Evolutionary conservation across 1,140 invertebrate genomes (phyloP).

Genomic region (Atta cephalotes): DNA sequence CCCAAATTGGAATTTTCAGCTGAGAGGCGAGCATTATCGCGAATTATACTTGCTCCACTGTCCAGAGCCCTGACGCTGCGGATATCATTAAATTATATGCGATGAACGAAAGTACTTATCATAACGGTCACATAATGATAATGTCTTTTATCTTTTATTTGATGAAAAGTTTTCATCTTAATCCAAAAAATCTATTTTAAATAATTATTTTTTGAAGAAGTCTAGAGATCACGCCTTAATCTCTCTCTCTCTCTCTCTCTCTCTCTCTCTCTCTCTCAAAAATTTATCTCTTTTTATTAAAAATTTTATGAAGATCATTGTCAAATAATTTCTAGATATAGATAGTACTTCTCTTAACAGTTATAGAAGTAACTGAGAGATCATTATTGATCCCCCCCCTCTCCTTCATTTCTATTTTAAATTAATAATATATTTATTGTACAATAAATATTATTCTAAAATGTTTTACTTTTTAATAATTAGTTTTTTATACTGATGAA

Average conservation of each 20-base stretch:
- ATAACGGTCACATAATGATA: background rate
- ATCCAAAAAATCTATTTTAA: background rate
- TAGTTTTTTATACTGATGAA: no score
- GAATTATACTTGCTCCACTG: constrained; percentile 48
- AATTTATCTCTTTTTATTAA: background rate
- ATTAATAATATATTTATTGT: no score
- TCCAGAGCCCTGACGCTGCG: background rate
- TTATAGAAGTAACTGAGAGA: no score
- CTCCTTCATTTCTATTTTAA: no score
- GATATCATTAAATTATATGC: constrained; percentile 40
- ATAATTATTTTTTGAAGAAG: background rate
- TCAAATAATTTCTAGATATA: background rate
- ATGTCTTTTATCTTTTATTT: background rate
- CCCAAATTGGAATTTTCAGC: constrained; percentile 55
- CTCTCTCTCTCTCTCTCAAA: background rate
- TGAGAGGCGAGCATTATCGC: constrained; percentile 53
- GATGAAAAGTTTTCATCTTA: background rate
- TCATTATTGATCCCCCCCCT: no score
- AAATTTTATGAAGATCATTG: background rate
- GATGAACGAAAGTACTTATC: constrained; percentile 17
- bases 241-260: no score
- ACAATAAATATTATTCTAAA: no score
- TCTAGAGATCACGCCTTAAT: background rate
- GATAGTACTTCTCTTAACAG: background rate
- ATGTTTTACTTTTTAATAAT: no score